phyloP scores from a whole-genome alignment of 2,888 invertebrate genomes.

The Athripsodes cinereus region DNA sequence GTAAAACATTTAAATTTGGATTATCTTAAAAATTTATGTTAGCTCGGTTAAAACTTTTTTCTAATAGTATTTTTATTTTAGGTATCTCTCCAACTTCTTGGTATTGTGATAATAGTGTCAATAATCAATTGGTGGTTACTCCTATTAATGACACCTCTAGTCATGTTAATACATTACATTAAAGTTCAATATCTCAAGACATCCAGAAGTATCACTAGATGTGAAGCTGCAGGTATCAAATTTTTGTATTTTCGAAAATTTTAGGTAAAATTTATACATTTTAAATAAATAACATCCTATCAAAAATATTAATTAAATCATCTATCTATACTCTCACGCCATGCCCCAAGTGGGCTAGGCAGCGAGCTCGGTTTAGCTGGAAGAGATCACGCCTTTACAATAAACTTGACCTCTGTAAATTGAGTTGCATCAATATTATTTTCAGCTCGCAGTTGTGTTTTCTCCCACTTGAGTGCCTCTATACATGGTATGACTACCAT shows the following conservation, averaged over 20 bases:
- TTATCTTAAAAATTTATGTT: too few species aligned
- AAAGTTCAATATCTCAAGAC: conserved; percentile 61
- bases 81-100: conserved; percentile 13
- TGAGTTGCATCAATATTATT: neutral
- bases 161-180: conserved; percentile 55
- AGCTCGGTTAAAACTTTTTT: too few species aligned
- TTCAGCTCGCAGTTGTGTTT: conserved; percentile 77
- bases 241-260: too few species aligned
- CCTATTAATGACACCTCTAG: conserved; percentile 50
- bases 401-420: too few species aligned
- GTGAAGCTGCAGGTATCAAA: neutral
- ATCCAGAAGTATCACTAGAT: conserved; percentile 49
- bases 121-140: conserved; percentile 26
- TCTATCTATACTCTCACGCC: too few species aligned
- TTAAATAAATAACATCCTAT: too few species aligned
- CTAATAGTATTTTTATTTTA: conserved; percentile 30
- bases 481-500: conserved; percentile 76
- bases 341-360: too few species aligned
- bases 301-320: too few species aligned
- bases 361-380: too few species aligned
- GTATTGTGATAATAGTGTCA: conserved; percentile 17
- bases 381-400: too few species aligned
- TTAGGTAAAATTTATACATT: too few species aligned
- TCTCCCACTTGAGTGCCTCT: conserved; percentile 73
- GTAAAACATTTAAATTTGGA: too few species aligned